Conservation (phyloP, 2,888 invertebrate genomes). For the Pteria penguin region DNA sequence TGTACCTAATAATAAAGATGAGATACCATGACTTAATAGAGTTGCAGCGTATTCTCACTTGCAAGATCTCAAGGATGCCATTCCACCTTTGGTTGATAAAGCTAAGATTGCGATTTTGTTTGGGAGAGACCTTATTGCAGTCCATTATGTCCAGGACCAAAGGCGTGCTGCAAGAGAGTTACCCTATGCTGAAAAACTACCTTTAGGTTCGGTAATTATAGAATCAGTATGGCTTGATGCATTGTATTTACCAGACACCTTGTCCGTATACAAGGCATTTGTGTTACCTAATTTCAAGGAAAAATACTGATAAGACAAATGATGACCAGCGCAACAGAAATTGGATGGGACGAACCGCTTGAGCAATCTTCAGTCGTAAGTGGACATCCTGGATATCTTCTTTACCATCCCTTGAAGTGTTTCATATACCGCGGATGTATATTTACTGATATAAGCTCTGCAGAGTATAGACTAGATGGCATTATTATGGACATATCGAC, state of each 20-base stretch:
- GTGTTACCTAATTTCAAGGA: background rate
- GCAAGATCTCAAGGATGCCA: background rate
- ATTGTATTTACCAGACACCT: background rate
- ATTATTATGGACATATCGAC: no score
- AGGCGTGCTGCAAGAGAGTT: background rate
- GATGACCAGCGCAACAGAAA: background rate
- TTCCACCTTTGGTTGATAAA: background rate
- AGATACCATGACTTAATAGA: constrained; percentile 13
- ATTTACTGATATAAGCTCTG: no score
- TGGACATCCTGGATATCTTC: constrained; percentile 24
- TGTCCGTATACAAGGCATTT: constrained; percentile 3
- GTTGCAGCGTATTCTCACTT: background rate
- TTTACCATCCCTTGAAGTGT: background rate
- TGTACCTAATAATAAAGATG: constrained; percentile 17
- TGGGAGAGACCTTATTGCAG: constrained; percentile 13
- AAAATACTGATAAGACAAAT: background rate
- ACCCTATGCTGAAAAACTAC: constrained; percentile 14
- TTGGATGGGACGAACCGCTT: constrained; percentile 31
- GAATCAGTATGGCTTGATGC: background rate
- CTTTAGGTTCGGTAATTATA: constrained; percentile 18
- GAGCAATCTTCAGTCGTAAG: background rate
- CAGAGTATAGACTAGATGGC: no score
- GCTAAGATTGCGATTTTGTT: constrained; percentile 4
- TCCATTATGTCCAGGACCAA: constrained; percentile 17
- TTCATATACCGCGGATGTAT: constrained; percentile 22